phyloP scores from a whole-genome alignment of 1,140 invertebrate species.

The Trachymyrmex septentrionalis region DNA sequence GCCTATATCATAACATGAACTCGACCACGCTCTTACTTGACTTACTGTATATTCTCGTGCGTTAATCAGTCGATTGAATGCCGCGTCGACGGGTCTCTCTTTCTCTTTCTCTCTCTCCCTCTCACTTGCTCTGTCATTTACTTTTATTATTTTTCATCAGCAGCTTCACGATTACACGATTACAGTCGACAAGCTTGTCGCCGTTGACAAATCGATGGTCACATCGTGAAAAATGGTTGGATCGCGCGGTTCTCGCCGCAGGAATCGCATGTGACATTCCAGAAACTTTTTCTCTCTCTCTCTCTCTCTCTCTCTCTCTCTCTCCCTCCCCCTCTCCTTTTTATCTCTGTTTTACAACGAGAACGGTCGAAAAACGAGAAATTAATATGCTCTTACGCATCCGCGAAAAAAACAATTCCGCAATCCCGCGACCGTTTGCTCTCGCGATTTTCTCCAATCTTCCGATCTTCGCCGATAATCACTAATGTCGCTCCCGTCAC shows the following conservation, averaged over 20 bases:
- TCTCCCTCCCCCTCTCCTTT: background rate
- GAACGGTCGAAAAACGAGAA: constrained; percentile 2
- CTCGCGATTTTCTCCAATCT: constrained; percentile 47
- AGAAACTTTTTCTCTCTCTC: background rate
- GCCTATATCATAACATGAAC: no score
- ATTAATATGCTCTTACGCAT: constrained; percentile 10
- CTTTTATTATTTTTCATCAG: constrained; percentile 1
- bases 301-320: background rate
- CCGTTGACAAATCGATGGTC: constrained; percentile 14
- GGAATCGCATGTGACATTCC: constrained; percentile 53
- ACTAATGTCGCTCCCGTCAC: constrained; percentile 63
- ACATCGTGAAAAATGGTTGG: constrained; percentile 11
- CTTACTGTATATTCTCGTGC: background rate
- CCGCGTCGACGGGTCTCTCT: background rate
- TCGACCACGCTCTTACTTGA: no score
- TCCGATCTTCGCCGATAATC: constrained; percentile 52
- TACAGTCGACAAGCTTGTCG: constrained; percentile 1
- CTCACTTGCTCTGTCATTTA: no score
- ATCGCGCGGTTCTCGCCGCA: constrained; percentile 19
- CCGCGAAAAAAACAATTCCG: constrained; percentile 44
- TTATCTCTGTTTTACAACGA: background rate
- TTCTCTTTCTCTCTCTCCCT: background rate
- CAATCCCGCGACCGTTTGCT: constrained; percentile 61
- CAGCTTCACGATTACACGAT: constrained; percentile 14
- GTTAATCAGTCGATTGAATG: constrained; percentile 30